phyloP scores from a whole-genome alignment of 2,888 invertebrate genomes.

The Unio pictorum region DNA sequence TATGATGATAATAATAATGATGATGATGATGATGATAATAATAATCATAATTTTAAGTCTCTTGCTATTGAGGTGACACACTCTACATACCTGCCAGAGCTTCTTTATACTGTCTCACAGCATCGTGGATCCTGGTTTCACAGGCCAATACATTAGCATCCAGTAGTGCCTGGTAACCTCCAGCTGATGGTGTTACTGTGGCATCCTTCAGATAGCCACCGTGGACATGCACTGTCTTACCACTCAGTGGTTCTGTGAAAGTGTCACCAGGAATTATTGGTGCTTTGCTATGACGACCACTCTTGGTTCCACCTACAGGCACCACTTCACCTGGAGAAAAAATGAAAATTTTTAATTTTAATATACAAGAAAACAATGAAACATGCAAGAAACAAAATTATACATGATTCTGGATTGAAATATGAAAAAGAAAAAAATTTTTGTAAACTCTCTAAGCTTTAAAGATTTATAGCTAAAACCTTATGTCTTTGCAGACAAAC shows the following conservation, averaged over 20 bases:
- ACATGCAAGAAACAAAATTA: no score
- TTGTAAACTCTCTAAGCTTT: no score
- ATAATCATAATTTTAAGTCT: neutral
- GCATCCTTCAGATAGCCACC: conserved; percentile 52
- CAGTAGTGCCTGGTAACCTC: conserved; percentile 64
- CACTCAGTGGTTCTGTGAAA: conserved; percentile 59
- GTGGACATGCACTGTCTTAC: conserved; percentile 51
- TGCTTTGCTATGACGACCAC: conserved; percentile 31
- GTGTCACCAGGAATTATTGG: conserved; percentile 63
- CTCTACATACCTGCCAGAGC: conserved; percentile 49
- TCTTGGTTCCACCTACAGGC: conserved; percentile 63
- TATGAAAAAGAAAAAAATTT: no score
- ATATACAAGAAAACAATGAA: no score
- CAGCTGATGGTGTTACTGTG: conserved; percentile 58
- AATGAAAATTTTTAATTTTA: neutral
- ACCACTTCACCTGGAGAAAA: conserved; percentile 55
- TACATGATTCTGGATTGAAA: no score
- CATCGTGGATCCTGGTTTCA: conserved; percentile 59
- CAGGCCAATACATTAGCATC: conserved; percentile 62
- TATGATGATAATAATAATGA: neutral
- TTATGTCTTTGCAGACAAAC: no score
- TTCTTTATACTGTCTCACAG: conserved; percentile 54
- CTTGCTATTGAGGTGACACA: neutral
- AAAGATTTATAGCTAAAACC: no score
- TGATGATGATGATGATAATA: neutral